Base-by-base conservation (phyloP, 1,140 invertebrate species). In the Nylanderia fulva region DNA sequence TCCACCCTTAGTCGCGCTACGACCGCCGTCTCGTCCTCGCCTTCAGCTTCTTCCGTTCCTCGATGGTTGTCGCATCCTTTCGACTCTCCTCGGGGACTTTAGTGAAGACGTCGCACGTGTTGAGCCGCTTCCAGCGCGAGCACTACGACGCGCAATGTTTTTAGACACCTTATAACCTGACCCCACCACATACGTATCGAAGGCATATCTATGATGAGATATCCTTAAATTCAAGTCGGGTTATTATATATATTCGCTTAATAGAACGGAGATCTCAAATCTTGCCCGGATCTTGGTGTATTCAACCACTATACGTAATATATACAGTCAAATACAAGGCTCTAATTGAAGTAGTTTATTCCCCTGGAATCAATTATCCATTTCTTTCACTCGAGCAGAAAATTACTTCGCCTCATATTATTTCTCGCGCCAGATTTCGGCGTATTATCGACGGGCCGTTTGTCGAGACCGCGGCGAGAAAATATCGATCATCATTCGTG, bases 31-130 rank as follows among this genome's bases (percentile, higher is more conserved):
- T 56, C 58, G 54, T 68, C 69, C 60, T 79, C 66, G 42, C 61
- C 39, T 48, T 60, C 63, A 39, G 58, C 89, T 87, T 56, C 72
- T 80, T 84, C 63, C 84, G 64, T 86, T 86, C 79, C 85, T 79
- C 82, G 61, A 72, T 80, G 72, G 84, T 85, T 75, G 83, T 87
- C 87, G 87, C 90, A 88, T 92, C 90, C 90, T 72, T 45, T 82
- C 52, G 77, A 27, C 52, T 82, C 77, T 82, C 52, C 39, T 87
- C 86, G 82, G 85, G 58, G 83, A 90, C 54, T 86, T 89, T 75
- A 86, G 8, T 61, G 75, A 88, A 83, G 84, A 69, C 39, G 71
- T 80, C 45, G 82, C 86, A 87, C 87, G 84, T 91, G 90, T 90
- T 87, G 82, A 91, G 84, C 56, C 72, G 77, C 77, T 69, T 58